Conservation (phyloP, 2,797 vertebrate species). For the Spinus pinus region DNA sequence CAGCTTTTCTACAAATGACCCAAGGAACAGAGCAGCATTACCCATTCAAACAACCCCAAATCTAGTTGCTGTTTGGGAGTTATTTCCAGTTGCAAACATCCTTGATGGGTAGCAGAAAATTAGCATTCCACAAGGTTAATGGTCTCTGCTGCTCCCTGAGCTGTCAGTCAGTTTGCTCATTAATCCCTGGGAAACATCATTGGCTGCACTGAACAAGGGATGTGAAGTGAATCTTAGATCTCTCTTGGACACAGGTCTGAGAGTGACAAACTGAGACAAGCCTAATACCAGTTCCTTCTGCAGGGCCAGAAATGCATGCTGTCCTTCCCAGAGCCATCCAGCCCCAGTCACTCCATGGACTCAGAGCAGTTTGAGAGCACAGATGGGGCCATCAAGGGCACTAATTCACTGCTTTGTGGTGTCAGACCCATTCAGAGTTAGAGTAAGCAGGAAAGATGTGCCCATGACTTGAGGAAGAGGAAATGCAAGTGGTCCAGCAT, state of each 20-base stretch:
- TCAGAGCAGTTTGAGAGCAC: not conserved
- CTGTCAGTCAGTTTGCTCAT: not conserved
- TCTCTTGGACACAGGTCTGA: not conserved
- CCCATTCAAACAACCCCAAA: not conserved
- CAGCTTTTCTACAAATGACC: not conserved
- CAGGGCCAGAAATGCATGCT: not conserved
- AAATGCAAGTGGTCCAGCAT: not conserved
- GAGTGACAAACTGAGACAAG: not conserved
- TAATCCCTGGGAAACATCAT: not conserved
- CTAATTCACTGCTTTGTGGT: not conserved
- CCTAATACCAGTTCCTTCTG: not conserved
- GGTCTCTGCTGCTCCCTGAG: not conserved
- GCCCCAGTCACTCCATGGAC: rapidly evolving
- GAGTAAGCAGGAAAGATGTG: not conserved
- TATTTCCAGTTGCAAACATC: not conserved
- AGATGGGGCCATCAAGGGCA: not conserved
- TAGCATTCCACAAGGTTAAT: not conserved
- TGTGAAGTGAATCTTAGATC: not conserved
- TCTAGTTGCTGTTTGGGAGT: not conserved
- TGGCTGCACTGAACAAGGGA: not conserved
- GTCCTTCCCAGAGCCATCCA: not conserved
- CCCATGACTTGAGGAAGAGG: not conserved
- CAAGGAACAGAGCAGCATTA: not conserved
- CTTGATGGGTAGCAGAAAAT: not conserved
- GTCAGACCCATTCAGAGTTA: not conserved